phyloP scores from a whole-genome alignment of 2,113 vertebrate species.

The Cisticola juncidis region DNA sequence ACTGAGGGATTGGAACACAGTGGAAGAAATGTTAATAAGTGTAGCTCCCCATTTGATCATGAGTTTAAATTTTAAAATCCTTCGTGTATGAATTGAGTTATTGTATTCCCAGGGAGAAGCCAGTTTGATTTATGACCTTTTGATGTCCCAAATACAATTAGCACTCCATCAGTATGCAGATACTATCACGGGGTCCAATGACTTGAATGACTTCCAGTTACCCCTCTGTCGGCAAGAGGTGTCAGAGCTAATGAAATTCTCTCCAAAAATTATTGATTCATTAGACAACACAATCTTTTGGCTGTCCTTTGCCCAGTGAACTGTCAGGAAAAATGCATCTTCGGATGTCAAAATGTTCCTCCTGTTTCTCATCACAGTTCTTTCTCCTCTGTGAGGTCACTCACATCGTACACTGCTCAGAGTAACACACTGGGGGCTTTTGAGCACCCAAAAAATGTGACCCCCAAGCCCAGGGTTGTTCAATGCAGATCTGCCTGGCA shows the following conservation, averaged over 20 bases:
- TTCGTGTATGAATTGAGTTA: slow-evolving; percentile 16
- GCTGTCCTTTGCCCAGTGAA: slow-evolving; percentile 34
- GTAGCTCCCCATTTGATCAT: slow-evolving; percentile 36
- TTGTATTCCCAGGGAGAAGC: slow-evolving; percentile 27
- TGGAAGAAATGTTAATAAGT: slow-evolving; percentile 54
- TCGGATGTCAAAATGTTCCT: slow-evolving; percentile 9
- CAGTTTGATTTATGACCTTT: slow-evolving; percentile 59
- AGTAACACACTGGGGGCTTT: background rate
- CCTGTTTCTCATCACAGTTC: background rate
- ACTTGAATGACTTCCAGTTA: slow-evolving; percentile 72
- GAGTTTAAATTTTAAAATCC: slow-evolving; percentile 65
- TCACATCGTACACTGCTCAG: accelerated
- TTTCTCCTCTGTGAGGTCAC: background rate
- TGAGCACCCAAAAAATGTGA: background rate
- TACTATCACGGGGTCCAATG: slow-evolving; percentile 31
- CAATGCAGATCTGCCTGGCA: background rate
- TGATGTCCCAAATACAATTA: slow-evolving; percentile 48
- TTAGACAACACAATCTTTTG: slow-evolving; percentile 60
- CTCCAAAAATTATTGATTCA: slow-evolving; percentile 71
- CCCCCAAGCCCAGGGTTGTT: background rate
- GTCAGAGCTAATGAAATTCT: slow-evolving; percentile 73
- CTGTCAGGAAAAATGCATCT: slow-evolving; percentile 52
- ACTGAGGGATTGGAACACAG: slow-evolving; percentile 16
- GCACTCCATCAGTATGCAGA: slow-evolving; percentile 45
- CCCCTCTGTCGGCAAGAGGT: slow-evolving; percentile 47